These are phyloP conservation scores for Pipistrellus pipistrellus DNA, from an alignment of 2,797 vertebrate species.

Conservation along the genomic window DNA sequence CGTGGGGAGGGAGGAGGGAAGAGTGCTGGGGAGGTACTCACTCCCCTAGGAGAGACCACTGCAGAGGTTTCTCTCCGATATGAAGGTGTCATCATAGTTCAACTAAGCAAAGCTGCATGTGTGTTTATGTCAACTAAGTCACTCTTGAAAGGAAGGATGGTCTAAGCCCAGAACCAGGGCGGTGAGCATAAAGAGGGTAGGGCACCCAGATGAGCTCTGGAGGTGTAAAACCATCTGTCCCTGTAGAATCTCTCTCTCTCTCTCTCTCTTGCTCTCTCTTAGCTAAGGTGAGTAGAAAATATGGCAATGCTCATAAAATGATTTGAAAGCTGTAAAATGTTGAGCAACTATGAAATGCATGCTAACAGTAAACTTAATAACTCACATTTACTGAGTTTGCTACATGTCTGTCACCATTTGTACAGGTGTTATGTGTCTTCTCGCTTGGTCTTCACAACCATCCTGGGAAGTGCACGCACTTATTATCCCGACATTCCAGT, in stretches of 20 bases:
- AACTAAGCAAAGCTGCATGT: background rate
- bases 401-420: accelerated
- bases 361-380: accelerated
- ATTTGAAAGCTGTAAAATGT: background rate
- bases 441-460: accelerated
- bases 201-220: accelerated
- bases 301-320: accelerated
- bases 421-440: accelerated
- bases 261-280: too few relatives aligned
- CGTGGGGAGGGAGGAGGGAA: too few relatives aligned
- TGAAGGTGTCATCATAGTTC: background rate
- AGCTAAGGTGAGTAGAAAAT: too few relatives aligned
- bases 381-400: background rate
- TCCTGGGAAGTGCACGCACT: accelerated
- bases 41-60: background rate
- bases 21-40: accelerated
- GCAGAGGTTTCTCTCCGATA: background rate
- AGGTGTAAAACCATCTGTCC: background rate
- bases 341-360: accelerated
- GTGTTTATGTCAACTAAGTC: background rate
- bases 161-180: accelerated
- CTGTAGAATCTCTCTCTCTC: too few relatives aligned
- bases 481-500: accelerated
- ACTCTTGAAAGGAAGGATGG: background rate
- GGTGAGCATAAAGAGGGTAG: accelerated